phyloP scores from a whole-genome alignment of 2,888 invertebrate species.

The Anoncus sp. region DNA sequence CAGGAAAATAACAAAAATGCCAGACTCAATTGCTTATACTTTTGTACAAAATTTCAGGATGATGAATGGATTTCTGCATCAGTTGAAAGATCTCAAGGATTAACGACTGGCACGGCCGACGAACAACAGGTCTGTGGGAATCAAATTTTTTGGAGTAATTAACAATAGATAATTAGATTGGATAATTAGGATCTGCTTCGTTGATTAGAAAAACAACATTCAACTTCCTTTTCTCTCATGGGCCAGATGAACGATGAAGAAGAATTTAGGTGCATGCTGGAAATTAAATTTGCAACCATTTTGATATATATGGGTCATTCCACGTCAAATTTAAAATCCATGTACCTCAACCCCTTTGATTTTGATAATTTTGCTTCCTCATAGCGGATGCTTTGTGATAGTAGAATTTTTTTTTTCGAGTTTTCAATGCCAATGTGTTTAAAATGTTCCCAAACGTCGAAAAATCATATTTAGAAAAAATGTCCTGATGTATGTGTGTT shows the following conservation, averaged over 20 bases:
- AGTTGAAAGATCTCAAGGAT: constrained; percentile 27
- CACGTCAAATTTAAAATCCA: too few species aligned
- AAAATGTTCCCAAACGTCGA: too few species aligned
- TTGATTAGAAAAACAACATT: neutral
- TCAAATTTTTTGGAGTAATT: neutral
- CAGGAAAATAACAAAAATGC: neutral
- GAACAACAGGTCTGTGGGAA: constrained; percentile 59
- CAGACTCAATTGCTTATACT: neutral
- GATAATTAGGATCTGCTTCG: neutral
- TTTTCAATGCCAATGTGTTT: too few species aligned
- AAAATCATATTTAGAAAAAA: too few species aligned
- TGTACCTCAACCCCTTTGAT: too few species aligned
- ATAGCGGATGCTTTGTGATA: neutral
- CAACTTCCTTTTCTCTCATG: too few species aligned
- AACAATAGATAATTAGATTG: neutral
- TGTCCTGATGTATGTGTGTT: too few species aligned
- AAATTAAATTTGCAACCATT: too few species aligned
- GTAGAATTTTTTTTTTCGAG: too few species aligned
- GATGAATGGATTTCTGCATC: constrained; percentile 73
- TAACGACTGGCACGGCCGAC: constrained; percentile 32
- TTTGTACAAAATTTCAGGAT: constrained; percentile 69
- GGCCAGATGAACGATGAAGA: too few species aligned
- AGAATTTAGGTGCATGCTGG: too few species aligned
- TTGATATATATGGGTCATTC: too few species aligned
- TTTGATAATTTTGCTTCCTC: neutral